Evolutionary conservation across 2,797 vertebrate genomes (phyloP).

Genomic region (Peromyscus melanophrys): DNA sequence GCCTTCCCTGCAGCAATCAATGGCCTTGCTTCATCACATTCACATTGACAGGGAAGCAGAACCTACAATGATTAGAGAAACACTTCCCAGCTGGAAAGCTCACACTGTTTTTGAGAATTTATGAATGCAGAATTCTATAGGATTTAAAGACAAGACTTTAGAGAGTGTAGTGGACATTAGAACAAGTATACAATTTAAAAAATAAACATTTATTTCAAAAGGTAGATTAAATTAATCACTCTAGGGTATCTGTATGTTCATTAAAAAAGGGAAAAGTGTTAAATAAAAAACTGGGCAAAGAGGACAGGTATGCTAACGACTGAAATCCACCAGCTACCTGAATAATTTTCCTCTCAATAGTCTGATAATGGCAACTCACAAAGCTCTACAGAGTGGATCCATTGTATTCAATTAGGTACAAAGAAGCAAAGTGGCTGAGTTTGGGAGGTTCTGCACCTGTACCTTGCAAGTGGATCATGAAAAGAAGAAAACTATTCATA

Average conservation of each 20-base stretch:
- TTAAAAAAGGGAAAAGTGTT: neutral
- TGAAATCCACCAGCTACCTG: neutral
- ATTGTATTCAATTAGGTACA: neutral
- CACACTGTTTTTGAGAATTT: neutral
- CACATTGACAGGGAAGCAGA: neutral
- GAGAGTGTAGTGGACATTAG: neutral
- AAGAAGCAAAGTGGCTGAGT: neutral
- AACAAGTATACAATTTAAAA: neutral
- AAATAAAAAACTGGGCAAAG: neutral
- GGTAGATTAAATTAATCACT: slow-evolving; percentile 11
- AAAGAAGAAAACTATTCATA: slow-evolving; percentile 48
- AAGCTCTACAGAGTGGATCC: neutral
- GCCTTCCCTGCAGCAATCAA: neutral
- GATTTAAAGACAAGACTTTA: slow-evolving; percentile 29
- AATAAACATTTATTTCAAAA: slow-evolving; percentile 8
- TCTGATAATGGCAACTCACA: neutral
- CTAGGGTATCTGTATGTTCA: neutral
- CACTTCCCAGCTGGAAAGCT: neutral
- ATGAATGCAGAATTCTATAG: neutral
- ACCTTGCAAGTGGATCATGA: neutral
- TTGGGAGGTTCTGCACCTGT: neutral
- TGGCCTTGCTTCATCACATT: neutral
- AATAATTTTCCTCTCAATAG: neutral
- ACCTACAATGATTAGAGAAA: neutral
- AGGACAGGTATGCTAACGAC: neutral